Conservation (phyloP, 1,140 invertebrate species). For the Zaprionus inermis region DNA sequence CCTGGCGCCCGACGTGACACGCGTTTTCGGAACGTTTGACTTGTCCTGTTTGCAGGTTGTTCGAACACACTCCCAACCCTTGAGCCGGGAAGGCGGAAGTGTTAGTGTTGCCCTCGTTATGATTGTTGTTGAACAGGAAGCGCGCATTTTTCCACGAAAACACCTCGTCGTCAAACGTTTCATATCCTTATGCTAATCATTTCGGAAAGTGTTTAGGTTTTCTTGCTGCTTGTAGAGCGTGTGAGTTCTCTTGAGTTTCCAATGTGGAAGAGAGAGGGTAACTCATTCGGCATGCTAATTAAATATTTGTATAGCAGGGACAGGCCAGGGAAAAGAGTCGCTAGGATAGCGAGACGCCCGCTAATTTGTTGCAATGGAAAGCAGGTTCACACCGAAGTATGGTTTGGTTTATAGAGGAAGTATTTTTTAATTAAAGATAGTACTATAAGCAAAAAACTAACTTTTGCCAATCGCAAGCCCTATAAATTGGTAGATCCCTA, state of each 20-base stretch:
- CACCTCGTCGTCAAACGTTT: constrained; percentile 42
- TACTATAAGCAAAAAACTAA: too few species aligned
- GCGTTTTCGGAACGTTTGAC: constrained; percentile 52
- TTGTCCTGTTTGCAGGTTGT: constrained; percentile 56
- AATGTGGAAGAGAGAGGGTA: constrained; percentile 22
- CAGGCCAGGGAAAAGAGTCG: not conserved
- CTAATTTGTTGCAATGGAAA: constrained; percentile 5
- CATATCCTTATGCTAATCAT: constrained; percentile 74
- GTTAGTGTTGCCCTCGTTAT: constrained; percentile 39
- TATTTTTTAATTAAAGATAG: too few species aligned
- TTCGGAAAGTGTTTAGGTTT: constrained; percentile 45
- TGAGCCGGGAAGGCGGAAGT: constrained; percentile 37
- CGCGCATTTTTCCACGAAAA: constrained; percentile 51
- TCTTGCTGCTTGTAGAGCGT: constrained; percentile 25
- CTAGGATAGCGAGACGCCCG: constrained; percentile 8
- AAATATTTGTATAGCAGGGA: constrained; percentile 30
- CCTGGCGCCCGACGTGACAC: constrained; percentile 32
- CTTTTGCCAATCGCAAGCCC: too few species aligned
- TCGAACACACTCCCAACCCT: constrained; percentile 47
- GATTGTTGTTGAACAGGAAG: constrained; percentile 63
- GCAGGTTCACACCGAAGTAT: not conserved
- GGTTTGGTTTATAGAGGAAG: not conserved
- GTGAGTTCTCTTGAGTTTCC: constrained; percentile 25
- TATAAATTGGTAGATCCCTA: too few species aligned
- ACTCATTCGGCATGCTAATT: constrained; percentile 38